A percentile compares a stretch with the other conserved stretches of the same genome.
phyloP scores from a whole-genome alignment of 2,888 invertebrate genomes.

The Ptychoptera contaminata region DNA sequence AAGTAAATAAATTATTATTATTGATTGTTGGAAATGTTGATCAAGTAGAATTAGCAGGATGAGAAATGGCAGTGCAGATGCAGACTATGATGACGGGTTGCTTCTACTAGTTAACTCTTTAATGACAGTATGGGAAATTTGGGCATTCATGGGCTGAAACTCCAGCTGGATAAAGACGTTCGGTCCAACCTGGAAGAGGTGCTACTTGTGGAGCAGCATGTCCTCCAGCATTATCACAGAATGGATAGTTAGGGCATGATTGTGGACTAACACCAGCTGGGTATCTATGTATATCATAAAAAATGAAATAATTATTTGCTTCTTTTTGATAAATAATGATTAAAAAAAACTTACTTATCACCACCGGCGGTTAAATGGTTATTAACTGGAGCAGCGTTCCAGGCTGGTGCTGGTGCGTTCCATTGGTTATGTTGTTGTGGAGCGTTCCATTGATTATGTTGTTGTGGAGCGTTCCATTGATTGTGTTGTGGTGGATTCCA shows the following conservation, averaged over 20 bases:
- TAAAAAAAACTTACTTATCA: conserved; percentile 4
- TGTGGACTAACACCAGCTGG: conserved; percentile 34
- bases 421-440: conserved; percentile 6
- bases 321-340: background rate
- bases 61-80: no score
- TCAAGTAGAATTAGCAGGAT: no score
- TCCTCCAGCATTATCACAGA: conserved; percentile 30
- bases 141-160: conserved; percentile 32
- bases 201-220: conserved; percentile 21
- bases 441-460: conserved; percentile 5
- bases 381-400: conserved; percentile 15
- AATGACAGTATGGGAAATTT: conserved; percentile 33
- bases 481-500: conserved; percentile 22
- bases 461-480: conserved; percentile 16
- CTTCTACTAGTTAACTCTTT: conserved; percentile 8
- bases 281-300: conserved; percentile 21
- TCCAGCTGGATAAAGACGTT: conserved; percentile 33
- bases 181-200: conserved; percentile 32
- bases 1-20: no score
- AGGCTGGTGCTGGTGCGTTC: conserved; percentile 11
- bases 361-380: conserved; percentile 20
- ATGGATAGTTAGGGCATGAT: conserved; percentile 37
- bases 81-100: no score
- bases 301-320: background rate
- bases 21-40: no score